A percentile compares a stretch with the other conserved stretches of the same genome.
phyloP scores from a whole-genome alignment of 1,140 invertebrate genomes.

The Drosophila obscura region DNA sequence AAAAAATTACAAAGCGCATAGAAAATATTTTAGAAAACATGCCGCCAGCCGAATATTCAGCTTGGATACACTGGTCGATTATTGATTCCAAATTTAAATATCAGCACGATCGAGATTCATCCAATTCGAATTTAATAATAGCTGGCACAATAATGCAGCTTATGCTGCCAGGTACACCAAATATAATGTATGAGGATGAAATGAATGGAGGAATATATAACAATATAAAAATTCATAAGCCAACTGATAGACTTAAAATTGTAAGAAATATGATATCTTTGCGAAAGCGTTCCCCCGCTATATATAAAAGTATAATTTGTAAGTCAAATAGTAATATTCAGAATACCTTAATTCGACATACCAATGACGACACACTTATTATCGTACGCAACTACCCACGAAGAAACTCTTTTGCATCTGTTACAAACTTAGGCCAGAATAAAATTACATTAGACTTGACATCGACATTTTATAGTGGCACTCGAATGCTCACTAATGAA shows the following conservation, averaged over 20 bases:
- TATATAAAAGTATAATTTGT: constrained; percentile 88
- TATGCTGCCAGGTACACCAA: constrained; percentile 91
- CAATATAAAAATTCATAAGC: constrained; percentile 29
- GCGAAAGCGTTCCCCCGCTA: constrained; percentile 86
- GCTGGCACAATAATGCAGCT: constrained; percentile 88
- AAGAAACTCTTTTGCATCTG: constrained; percentile 89
- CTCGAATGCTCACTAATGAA: constrained; percentile 86
- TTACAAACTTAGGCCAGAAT: constrained; percentile 88
- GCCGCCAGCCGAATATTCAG: constrained; percentile 63
- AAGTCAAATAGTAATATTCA: constrained; percentile 86
- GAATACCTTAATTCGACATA: constrained; percentile 88
- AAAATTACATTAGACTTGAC: constrained; percentile 88
- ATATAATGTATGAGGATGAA: constrained; percentile 93
- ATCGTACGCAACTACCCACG: constrained; percentile 91
- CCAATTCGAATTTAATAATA: constrained; percentile 84
- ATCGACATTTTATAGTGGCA: constrained; percentile 89
- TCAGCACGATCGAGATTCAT: background rate
- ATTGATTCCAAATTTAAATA: constrained; percentile 83
- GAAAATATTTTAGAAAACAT: constrained; percentile 86
- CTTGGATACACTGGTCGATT: constrained; percentile 92
- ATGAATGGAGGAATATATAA: constrained; percentile 81
- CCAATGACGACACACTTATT: constrained; percentile 87
- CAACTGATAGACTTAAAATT: constrained; percentile 85
- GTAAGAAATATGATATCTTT: constrained; percentile 86
- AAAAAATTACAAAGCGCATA: constrained; percentile 86